Base-by-base conservation (phyloP, 92 coral and sea anemone species). In the Porites rus region DNA sequence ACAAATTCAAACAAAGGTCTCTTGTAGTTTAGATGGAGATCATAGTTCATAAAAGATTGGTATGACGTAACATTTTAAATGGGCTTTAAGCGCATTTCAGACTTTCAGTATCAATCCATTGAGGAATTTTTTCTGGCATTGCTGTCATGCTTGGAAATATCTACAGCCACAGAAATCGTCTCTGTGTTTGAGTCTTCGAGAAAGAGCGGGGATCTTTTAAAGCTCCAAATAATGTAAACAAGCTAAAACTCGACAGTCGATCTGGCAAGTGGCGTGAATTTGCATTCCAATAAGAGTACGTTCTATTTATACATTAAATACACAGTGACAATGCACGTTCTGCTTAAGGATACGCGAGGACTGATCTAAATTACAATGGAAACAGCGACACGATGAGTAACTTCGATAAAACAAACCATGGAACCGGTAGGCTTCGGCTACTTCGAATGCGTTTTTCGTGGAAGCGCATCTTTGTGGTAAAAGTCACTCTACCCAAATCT, bases 281-380 rank as follows among this genome's bases (percentile, higher is more conserved):
- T 76, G 76, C 83, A 85, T 85, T 85, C 73, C 88, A 85, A 85
- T 76, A 77, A 67, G 51, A 17, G 60, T 65, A 66, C 58, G 28
- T 28, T 66, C 88, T 76, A 85, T 76, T 85, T 76, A 85, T 85
- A 76, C 77, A 62, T 65, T 7, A 67, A 66, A 83, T 63, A 83
- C 63, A 62, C 53, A 81, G 80, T 83, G 73, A 83, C 80, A 83
- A 62, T 43, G 73, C 18, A 31, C 60, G 73, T 22, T 71, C 72
- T 71, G 78, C 25, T 24, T 75, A 76, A 65, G 88, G 31, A 85
- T 85, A 77, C 83, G 83, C 74, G 88, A 72, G 76, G 62, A 19
- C 18, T 28, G 53, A 76, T 84, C 75, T 75, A 28, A 75, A 84
- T 65, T 56, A 66, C 74, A 75, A 84, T 38, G 58, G 4, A 17